A percentile compares a stretch with the other conserved stretches of the same genome.
These are phyloP conservation scores for Antheraea assamensis DNA, from an alignment of 2,888 invertebrate species.

Conservation along the genomic window DNA sequence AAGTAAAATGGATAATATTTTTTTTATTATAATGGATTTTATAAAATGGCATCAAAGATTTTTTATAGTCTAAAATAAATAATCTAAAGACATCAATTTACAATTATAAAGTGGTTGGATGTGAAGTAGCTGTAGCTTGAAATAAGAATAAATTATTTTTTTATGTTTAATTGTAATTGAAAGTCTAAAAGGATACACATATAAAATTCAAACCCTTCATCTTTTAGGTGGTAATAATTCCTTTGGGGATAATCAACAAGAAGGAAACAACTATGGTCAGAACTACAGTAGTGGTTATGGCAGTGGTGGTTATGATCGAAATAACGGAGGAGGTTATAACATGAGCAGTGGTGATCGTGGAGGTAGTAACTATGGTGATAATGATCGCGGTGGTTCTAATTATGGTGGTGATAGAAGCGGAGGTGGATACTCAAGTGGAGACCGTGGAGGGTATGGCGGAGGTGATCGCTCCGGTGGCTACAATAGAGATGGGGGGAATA, in stretches of 20 bases:
- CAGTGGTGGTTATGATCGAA: slow-evolving; percentile 48
- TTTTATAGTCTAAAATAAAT: background rate
- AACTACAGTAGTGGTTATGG: slow-evolving; percentile 44
- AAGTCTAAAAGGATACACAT: background rate
- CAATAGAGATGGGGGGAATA: slow-evolving; percentile 83
- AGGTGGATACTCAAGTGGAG: slow-evolving; percentile 67
- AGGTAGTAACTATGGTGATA: slow-evolving; percentile 62
- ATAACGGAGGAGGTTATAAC: slow-evolving; percentile 52
- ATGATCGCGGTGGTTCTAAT: slow-evolving; percentile 67
- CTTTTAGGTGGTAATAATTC: slow-evolving; percentile 50
- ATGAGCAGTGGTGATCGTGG: slow-evolving; percentile 65
- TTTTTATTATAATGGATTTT: no score
- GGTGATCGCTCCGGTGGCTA: slow-evolving; percentile 71
- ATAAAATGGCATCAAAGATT: background rate
- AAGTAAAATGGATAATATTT: background rate
- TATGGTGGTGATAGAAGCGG: slow-evolving; percentile 61
- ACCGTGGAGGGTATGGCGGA: slow-evolving; percentile 73
- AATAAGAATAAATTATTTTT: background rate
- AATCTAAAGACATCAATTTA: background rate
- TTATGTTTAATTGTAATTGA: background rate
- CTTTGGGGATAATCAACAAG: slow-evolving; percentile 54
- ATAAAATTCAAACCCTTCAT: background rate
- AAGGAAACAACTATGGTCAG: slow-evolving; percentile 63
- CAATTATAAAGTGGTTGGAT: background rate
- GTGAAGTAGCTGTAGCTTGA: background rate